These are phyloP conservation scores for Mythimna impura DNA, from an alignment of 2,888 invertebrate species.

Conservation along the genomic window DNA sequence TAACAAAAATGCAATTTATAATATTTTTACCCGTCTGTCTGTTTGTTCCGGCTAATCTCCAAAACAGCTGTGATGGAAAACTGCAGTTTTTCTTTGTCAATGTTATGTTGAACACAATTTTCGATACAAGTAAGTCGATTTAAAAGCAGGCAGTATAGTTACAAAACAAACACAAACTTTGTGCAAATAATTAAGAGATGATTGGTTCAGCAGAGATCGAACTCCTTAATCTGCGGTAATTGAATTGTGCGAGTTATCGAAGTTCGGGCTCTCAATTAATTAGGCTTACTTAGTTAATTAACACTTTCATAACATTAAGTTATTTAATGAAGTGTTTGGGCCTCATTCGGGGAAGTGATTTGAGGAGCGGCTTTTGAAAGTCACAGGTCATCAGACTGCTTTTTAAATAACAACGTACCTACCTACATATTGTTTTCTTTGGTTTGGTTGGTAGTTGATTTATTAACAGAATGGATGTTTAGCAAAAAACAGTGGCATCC, in stretches of 20 bases:
- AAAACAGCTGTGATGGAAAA: neutral
- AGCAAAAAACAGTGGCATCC: neutral
- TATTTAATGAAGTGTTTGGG: slow-evolving; percentile 16
- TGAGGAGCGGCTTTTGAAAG: neutral
- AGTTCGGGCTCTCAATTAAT: slow-evolving; percentile 42
- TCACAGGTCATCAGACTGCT: too few relatives aligned
- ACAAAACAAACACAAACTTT: slow-evolving; percentile 32
- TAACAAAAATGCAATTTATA: too few relatives aligned
- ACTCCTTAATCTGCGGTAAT: slow-evolving; percentile 46
- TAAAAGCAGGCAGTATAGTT: slow-evolving; percentile 1
- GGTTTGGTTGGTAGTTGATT: neutral
- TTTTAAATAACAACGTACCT: neutral
- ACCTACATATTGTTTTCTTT: neutral
- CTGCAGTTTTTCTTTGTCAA: neutral
- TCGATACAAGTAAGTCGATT: neutral
- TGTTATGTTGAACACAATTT: neutral
- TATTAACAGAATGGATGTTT: neutral
- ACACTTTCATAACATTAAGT: slow-evolving; percentile 47
- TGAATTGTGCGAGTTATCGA: slow-evolving; percentile 47
- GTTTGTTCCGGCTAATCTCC: too few relatives aligned
- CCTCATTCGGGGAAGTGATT: neutral
- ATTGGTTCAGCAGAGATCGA: slow-evolving; percentile 46
- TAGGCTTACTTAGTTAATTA: slow-evolving; percentile 48
- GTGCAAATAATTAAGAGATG: slow-evolving; percentile 37
- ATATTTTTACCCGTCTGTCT: too few relatives aligned